Conservation (phyloP, 2,888 invertebrate species). For the Teinopalpus imperialis region DNA sequence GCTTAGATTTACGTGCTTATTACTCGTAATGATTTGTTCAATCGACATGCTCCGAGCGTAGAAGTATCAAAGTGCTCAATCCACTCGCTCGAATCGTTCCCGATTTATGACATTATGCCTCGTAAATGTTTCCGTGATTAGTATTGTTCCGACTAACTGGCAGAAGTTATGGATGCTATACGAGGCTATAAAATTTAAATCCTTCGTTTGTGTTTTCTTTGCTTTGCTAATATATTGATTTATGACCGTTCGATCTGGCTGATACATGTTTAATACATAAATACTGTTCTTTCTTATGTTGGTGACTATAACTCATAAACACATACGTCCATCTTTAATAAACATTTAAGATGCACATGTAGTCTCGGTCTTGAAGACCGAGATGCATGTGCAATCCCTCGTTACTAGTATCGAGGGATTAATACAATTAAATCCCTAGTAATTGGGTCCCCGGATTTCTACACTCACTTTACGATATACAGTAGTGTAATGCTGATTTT, state of each 20-base stretch:
- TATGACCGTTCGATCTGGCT: not conserved
- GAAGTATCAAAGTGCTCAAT: conserved; percentile 27
- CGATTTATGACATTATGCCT: conserved; percentile 41
- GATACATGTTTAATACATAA: not conserved
- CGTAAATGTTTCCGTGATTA: conserved; percentile 49
- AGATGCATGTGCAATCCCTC: too few species aligned
- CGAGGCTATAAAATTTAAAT: conserved; percentile 27
- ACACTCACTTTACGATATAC: too few species aligned
- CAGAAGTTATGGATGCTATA: conserved; percentile 28
- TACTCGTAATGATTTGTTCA: conserved; percentile 41
- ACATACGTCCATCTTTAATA: too few species aligned
- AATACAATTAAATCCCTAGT: too few species aligned
- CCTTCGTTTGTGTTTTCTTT: conserved; percentile 18
- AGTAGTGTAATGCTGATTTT: too few species aligned
- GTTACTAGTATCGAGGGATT: too few species aligned
- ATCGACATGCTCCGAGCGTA: conserved; percentile 27
- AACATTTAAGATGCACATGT: too few species aligned
- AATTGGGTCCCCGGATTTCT: too few species aligned
- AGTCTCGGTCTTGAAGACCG: too few species aligned
- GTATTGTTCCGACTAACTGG: conserved; percentile 40
- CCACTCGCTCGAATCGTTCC: conserved; percentile 29
- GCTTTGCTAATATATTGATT: conserved; percentile 25
- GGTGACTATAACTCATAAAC: too few species aligned
- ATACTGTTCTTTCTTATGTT: too few species aligned
- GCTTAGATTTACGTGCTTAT: conserved; percentile 34